Conservation (phyloP, 2,797 vertebrate species). For the Crypturellus tataupa region DNA sequence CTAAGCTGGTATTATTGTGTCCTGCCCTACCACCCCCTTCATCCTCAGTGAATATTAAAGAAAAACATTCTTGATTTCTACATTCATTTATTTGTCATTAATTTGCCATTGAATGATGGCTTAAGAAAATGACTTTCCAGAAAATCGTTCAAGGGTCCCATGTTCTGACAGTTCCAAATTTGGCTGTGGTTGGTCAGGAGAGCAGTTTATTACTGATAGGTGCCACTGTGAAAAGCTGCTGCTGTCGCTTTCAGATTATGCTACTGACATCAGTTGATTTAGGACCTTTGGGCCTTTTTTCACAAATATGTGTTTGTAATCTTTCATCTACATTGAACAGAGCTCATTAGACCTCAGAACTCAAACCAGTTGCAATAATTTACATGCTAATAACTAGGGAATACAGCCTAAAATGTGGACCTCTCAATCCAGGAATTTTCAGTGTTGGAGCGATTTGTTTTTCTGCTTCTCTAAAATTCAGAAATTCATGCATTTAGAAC, state of each 20-base stretch:
- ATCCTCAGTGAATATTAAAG: too few species aligned
- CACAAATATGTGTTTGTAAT: constrained; percentile 39
- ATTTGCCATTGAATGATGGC: neutral
- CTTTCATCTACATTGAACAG: constrained; percentile 51
- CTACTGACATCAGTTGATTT: neutral
- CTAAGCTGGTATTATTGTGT: too few species aligned
- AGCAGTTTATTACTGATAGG: neutral
- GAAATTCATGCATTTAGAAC: neutral
- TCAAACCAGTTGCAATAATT: constrained; percentile 12
- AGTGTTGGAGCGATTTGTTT: neutral
- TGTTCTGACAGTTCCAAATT: neutral
- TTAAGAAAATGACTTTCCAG: neutral
- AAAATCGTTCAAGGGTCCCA: neutral
- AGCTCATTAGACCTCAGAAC: constrained; percentile 37
- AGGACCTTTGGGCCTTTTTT: neutral
- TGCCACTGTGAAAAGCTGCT: neutral
- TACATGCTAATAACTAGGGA: constrained; percentile 45
- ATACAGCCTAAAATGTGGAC: constrained; percentile 6
- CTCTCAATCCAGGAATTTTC: neutral
- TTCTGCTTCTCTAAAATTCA: neutral
- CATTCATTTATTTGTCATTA: neutral
- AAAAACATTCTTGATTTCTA: too few species aligned
- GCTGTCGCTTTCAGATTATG: neutral
- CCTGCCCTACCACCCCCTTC: too few species aligned
- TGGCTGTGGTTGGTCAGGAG: neutral